A percentile compares a stretch with the other conserved stretches of the same genome.
These are phyloP conservation scores for Coenobita brevimanus DNA, from an alignment of 1,140 invertebrate species.

Conservation along the genomic window DNA sequence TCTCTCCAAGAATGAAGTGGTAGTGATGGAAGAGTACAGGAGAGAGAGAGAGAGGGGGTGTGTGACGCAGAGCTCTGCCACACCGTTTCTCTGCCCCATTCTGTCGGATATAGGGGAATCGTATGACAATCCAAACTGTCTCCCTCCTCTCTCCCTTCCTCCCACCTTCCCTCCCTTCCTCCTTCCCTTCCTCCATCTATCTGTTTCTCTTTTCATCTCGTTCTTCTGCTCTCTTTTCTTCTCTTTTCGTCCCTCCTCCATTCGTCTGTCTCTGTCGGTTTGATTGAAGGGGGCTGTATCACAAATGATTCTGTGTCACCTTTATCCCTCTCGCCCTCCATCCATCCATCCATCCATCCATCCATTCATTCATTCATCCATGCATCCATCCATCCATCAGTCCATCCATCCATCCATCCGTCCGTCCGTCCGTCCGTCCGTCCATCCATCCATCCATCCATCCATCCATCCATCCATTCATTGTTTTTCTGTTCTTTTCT, in stretches of 20 bases:
- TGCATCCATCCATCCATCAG: too few species aligned
- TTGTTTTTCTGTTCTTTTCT: neutral
- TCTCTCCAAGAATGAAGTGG: neutral
- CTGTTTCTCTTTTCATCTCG: neutral
- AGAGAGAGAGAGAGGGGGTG: constrained; percentile 6
- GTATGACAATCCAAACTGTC: neutral
- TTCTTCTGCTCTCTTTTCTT: neutral
- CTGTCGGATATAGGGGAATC: neutral
- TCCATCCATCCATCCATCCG: too few species aligned
- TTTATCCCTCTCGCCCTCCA: constrained; percentile 8
- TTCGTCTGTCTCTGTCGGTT: neutral
- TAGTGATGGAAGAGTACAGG: neutral
- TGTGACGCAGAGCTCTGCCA: neutral
- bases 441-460: too few species aligned
- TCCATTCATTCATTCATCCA: too few species aligned
- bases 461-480: too few species aligned
- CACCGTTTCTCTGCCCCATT: neutral
- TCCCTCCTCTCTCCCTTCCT: neutral
- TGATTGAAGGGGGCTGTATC: neutral
- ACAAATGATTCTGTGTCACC: neutral
- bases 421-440: too few species aligned
- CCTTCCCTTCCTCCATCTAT: neutral
- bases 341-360: too few species aligned
- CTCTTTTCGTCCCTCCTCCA: neutral
- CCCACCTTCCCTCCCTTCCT: neutral